Conservation (phyloP, 2,888 invertebrate genomes). For the Endomychus coccineus region DNA sequence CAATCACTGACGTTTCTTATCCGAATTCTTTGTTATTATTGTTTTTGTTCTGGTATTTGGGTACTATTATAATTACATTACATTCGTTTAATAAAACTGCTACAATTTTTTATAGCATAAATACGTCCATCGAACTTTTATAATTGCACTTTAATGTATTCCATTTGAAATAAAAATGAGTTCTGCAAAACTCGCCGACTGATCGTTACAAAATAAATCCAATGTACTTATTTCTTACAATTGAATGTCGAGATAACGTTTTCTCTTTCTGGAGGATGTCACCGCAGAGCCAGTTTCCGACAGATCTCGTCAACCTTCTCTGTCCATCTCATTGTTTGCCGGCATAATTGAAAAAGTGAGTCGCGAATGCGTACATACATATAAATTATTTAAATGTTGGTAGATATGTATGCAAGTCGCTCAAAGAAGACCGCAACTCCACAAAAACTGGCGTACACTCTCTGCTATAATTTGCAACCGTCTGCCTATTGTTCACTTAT, state of each 20-base stretch:
- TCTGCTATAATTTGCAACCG: conserved; percentile 38
- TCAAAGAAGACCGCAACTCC: conserved; percentile 42
- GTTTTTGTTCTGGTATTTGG: too few species aligned
- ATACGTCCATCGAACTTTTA: conserved; percentile 21
- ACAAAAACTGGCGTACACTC: conserved; percentile 43
- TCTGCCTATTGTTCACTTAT: conserved; percentile 33
- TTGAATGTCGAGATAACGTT: conserved; percentile 29
- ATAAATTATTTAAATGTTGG: conserved; percentile 47
- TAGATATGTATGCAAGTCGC: conserved; percentile 45
- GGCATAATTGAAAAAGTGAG: conserved; percentile 41
- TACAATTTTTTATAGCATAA: too few species aligned
- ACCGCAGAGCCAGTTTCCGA: conserved; percentile 27
- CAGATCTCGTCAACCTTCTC: conserved; percentile 33
- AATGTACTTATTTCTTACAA: conserved; percentile 35
- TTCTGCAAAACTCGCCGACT: conserved; percentile 29
- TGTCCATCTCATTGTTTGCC: conserved; percentile 36
- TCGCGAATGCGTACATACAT: conserved; percentile 43
- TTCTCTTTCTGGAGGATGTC: conserved; percentile 19
- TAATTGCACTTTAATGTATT: conserved; percentile 35
- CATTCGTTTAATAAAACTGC: too few species aligned
- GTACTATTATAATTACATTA: too few species aligned
- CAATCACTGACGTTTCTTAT: too few species aligned
- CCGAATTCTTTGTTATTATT: too few species aligned
- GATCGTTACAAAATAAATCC: conserved; percentile 36
- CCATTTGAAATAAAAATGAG: conserved; percentile 35